These are phyloP conservation scores for Fregetta grallaria DNA, from an alignment of 2,113 vertebrate species.

Conservation along the genomic window DNA sequence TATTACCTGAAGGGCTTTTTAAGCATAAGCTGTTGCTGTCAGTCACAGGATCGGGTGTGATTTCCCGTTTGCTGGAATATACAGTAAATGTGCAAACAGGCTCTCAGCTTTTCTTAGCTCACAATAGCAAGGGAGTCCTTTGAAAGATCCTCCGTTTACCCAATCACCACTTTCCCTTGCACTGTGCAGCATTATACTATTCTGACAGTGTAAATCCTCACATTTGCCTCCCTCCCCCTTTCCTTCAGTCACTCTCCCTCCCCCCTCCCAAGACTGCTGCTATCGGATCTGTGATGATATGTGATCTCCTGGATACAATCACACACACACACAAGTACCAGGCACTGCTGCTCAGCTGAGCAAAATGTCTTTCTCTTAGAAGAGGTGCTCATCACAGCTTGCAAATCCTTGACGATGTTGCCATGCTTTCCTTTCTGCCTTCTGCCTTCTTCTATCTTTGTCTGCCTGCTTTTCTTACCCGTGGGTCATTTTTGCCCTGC, in stretches of 20 bases:
- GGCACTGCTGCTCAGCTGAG: conserved; percentile 28
- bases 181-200: conserved; percentile 9
- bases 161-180: conserved; percentile 10
- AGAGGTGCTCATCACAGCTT: conserved; percentile 44
- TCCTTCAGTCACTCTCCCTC: conserved; percentile 19
- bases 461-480: conserved; percentile 56
- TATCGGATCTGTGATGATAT: conserved; percentile 81
- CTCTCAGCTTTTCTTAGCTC: conserved; percentile 46
- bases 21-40: not conserved
- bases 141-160: conserved; percentile 14
- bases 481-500: conserved; percentile 80
- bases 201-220: conserved; percentile 60
- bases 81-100: not conserved
- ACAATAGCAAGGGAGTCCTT: conserved; percentile 49
- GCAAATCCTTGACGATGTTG: conserved; percentile 76
- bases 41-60: not conserved
- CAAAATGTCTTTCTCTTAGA: conserved; percentile 68
- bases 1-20: not conserved
- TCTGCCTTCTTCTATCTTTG: conserved; percentile 64
- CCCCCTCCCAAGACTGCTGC: conserved; percentile 73
- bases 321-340: conserved; percentile 41
- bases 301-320: conserved; percentile 80
- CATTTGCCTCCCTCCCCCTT: conserved; percentile 30
- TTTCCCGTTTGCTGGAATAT: conserved; percentile 4
- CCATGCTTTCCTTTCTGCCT: conserved; percentile 62